phyloP scores from a whole-genome alignment of 2,888 invertebrate genomes.

The Arge pagana region DNA sequence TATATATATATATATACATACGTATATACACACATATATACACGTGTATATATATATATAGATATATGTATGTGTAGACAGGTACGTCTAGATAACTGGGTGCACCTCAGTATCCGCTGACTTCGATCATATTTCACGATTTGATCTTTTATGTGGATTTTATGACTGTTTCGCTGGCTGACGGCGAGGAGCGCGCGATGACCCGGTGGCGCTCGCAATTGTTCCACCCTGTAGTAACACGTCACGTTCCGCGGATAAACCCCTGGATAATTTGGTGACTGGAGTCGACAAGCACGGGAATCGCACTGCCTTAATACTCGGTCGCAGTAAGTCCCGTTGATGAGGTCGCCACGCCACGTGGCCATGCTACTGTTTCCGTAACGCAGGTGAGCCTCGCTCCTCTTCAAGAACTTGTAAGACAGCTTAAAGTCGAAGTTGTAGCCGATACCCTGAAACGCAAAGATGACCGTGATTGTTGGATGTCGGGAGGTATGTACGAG shows the following conservation, averaged over 20 bases:
- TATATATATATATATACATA: too few relatives aligned
- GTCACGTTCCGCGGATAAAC: conserved; percentile 87
- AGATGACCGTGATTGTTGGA: too few relatives aligned
- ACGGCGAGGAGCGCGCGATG: conserved; percentile 77
- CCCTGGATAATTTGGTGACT: conserved; percentile 90
- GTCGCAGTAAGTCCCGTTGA: conserved; percentile 80
- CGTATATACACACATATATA: too few relatives aligned
- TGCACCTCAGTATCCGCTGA: conserved; percentile 75
- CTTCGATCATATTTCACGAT: conserved; percentile 76
- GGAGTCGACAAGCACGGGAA: conserved; percentile 71
- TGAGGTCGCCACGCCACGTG: conserved; percentile 77
- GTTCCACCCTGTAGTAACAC: conserved; percentile 76
- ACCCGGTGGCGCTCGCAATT: conserved; percentile 67
- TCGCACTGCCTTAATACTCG: conserved; percentile 80
- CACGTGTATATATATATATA: too few relatives aligned
- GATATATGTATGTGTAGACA: too few relatives aligned
- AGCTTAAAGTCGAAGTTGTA: conserved; percentile 84
- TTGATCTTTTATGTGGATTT: conserved; percentile 79
- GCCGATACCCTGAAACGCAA: conserved; percentile 67
- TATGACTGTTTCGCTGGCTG: conserved; percentile 77
- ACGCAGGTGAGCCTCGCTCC: conserved; percentile 75
- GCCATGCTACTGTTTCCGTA: conserved; percentile 76
- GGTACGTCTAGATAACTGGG: too few relatives aligned
- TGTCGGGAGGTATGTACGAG: too few relatives aligned
- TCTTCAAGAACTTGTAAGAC: conserved; percentile 80